Conservation (phyloP, 2,888 invertebrate genomes). For the Dimorphilus gyrociliatus region DNA sequence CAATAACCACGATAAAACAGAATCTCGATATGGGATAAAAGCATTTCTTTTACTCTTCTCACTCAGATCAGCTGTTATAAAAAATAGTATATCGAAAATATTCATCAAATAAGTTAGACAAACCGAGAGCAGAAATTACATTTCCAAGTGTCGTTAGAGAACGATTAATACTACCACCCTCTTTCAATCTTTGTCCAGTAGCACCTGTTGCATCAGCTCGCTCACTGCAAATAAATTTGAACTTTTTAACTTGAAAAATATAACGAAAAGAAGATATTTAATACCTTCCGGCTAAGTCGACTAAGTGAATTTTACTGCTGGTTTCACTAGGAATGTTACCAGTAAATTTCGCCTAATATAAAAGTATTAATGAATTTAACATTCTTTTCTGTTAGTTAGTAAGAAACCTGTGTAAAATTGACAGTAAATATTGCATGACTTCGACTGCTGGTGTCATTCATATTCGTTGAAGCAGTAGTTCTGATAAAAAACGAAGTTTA, state of each 20-base stretch:
- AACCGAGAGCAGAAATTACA: conserved; percentile 56
- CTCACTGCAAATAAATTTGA: conserved; percentile 21
- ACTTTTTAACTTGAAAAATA: neutral
- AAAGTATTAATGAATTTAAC: neutral
- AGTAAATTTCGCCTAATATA: conserved; percentile 26
- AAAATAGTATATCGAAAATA: too few relatives aligned
- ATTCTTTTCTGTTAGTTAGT: neutral
- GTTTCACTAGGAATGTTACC: conserved; percentile 34
- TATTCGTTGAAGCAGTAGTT: conserved; percentile 52
- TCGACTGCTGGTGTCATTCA: conserved; percentile 51
- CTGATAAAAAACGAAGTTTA: conserved; percentile 38
- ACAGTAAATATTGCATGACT: conserved; percentile 46
- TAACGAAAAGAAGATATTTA: too few relatives aligned
- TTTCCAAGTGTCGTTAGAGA: conserved; percentile 58
- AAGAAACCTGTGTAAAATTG: conserved; percentile 28
- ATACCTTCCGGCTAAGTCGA: conserved; percentile 41
- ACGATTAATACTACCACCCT: conserved; percentile 52
- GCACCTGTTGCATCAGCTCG: conserved; percentile 51
- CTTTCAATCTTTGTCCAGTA: conserved; percentile 66
- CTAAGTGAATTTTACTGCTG: conserved; percentile 38
- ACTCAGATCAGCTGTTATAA: conserved; percentile 19
- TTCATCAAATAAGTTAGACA: too few relatives aligned
- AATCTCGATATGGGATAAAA: conserved; percentile 62
- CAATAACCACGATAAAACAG: conserved; percentile 61
- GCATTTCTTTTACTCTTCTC: conserved; percentile 13